Conservation (phyloP, 1,140 invertebrate genomes). For the Leptoteleia sp. region DNA sequence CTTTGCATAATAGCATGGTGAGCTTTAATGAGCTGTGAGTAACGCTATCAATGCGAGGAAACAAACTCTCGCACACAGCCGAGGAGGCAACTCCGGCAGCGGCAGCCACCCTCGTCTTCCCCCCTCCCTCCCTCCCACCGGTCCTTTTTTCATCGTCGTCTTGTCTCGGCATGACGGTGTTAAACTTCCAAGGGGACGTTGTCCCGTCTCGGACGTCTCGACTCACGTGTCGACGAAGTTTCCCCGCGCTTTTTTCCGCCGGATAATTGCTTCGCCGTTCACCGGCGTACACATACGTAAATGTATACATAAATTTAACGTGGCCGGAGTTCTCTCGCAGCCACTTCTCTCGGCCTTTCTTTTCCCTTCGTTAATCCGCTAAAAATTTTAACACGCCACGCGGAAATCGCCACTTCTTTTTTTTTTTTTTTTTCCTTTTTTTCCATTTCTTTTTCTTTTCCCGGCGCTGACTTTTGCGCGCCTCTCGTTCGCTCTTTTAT, state of each 20-base stretch:
- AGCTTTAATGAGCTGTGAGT: slow-evolving; percentile 65
- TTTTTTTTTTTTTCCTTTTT: not conserved
- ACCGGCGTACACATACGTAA: slow-evolving; percentile 51
- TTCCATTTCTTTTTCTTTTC: slow-evolving; percentile 20
- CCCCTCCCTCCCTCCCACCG: too few species aligned
- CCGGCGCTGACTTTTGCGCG: slow-evolving; percentile 9
- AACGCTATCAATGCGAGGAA: slow-evolving; percentile 63
- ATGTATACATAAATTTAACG: slow-evolving; percentile 65
- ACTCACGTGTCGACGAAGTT: slow-evolving; percentile 60
- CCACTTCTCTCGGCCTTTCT: slow-evolving; percentile 34
- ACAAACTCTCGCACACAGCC: slow-evolving; percentile 51
- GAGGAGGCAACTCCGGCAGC: slow-evolving; percentile 25
- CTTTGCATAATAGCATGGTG: slow-evolving; percentile 59
- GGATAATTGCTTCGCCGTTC: slow-evolving; percentile 57
- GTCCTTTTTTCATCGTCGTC: slow-evolving; percentile 39
- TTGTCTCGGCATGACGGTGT: slow-evolving; percentile 57
- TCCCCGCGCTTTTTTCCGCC: slow-evolving; percentile 49
- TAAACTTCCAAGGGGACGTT: slow-evolving; percentile 62
- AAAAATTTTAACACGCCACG: slow-evolving; percentile 59
- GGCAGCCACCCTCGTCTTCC: slow-evolving; percentile 18
- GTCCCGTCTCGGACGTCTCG: slow-evolving; percentile 56
- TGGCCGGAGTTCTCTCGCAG: slow-evolving; percentile 36
- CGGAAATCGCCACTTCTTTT: slow-evolving; percentile 48
- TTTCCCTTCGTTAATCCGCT: slow-evolving; percentile 44
- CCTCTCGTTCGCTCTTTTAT: slow-evolving; percentile 16